These are phyloP conservation scores for Gisinianus flammeolus DNA, from an alignment of 2,888 invertebrate species.

Conservation along the genomic window DNA sequence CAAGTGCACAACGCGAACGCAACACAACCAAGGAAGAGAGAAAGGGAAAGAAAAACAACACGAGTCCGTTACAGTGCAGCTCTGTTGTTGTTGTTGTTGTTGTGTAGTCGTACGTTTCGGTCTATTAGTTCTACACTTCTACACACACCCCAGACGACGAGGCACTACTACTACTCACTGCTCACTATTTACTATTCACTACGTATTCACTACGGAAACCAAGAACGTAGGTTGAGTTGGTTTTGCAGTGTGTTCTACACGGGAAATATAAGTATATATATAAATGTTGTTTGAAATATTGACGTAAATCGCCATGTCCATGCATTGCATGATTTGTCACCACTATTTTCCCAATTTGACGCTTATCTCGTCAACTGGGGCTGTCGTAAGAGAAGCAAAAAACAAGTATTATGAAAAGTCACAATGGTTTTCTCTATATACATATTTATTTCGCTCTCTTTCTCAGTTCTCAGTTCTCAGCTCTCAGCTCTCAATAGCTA, in stretches of 20 bases:
- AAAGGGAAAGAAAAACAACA: neutral
- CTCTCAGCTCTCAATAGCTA: neutral
- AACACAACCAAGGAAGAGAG: too few species aligned
- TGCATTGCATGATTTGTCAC: constrained; percentile 53
- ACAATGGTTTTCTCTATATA: constrained; percentile 12
- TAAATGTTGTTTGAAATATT: neutral
- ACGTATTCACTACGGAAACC: neutral
- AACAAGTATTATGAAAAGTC: constrained; percentile 34
- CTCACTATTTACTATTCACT: neutral
- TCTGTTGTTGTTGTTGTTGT: too few species aligned
- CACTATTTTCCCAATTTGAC: constrained; percentile 49
- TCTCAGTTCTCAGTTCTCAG: too few species aligned
- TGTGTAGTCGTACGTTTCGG: constrained; percentile 16
- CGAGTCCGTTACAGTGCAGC: neutral
- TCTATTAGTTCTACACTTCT: neutral
- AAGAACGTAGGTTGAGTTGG: too few species aligned
- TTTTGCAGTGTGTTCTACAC: neutral
- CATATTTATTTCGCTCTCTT: constrained; percentile 9
- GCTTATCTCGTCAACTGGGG: constrained; percentile 42
- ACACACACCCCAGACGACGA: neutral
- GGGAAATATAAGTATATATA: neutral
- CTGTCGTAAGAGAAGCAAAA: constrained; percentile 15
- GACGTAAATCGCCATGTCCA: constrained; percentile 33
- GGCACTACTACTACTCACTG: neutral
- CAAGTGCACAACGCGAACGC: too few species aligned